Conservation (phyloP, 2,888 invertebrate species). For the Chloroclystis v-ata region DNA sequence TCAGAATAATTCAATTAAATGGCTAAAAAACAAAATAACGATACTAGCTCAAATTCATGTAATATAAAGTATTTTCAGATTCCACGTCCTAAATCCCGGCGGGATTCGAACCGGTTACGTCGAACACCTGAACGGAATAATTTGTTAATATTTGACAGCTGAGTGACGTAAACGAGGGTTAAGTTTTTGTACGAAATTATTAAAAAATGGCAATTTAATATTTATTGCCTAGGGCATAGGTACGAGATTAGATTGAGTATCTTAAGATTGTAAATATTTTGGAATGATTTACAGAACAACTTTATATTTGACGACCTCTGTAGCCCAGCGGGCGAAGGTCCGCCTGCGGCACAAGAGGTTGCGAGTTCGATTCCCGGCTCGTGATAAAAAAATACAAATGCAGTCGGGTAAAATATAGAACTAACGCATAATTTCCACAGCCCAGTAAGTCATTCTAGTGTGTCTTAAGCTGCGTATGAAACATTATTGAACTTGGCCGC, state of each 20-base stretch:
- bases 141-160: slow-evolving; percentile 50
- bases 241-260: not conserved
- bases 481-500: slow-evolving; percentile 65
- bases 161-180: slow-evolving; percentile 42
- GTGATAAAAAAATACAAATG: too few relatives aligned
- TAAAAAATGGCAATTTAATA: slow-evolving; percentile 1
- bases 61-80: slow-evolving; percentile 30
- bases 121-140: slow-evolving; percentile 36
- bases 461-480: slow-evolving; percentile 52
- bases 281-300: not conserved
- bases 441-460: slow-evolving; percentile 42
- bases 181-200: slow-evolving; percentile 9
- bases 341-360: too few relatives aligned
- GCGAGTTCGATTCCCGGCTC: too few relatives aligned
- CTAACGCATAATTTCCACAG: too few relatives aligned
- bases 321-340: too few relatives aligned
- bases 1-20: too few relatives aligned
- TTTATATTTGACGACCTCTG: too few relatives aligned
- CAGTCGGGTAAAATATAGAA: too few relatives aligned
- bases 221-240: slow-evolving; percentile 6
- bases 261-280: not conserved
- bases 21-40: too few relatives aligned
- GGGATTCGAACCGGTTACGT: slow-evolving; percentile 39
- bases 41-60: slow-evolving; percentile 10
- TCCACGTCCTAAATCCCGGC: slow-evolving; percentile 27